phyloP scores from a whole-genome alignment of 92 coral and sea anemone species.

The Parazoanthus darwini region DNA sequence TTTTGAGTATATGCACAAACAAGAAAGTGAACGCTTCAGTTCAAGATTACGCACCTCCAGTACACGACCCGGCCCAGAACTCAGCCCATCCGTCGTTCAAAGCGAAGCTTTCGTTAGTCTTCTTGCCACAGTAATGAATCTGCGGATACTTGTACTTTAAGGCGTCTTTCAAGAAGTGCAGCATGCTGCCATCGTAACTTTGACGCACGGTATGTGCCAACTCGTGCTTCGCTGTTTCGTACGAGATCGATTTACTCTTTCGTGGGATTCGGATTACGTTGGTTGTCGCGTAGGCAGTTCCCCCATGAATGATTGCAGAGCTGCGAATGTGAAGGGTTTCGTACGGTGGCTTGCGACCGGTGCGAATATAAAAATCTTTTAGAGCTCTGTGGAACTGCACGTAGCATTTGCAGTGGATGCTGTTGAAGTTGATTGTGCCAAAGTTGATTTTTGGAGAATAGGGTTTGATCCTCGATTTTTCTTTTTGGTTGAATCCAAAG shows the following conservation, averaged over 20 bases:
- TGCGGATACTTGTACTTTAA: conserved; percentile 32
- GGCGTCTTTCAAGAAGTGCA: conserved; percentile 29
- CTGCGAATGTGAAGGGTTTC: conserved; percentile 20
- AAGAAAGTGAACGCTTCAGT: too few relatives aligned
- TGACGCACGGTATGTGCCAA: conserved; percentile 42
- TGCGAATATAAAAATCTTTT: neutral
- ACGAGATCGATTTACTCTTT: conserved; percentile 1
- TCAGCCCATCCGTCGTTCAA: conserved; percentile 48
- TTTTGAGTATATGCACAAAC: too few relatives aligned
- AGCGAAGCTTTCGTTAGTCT: conserved; percentile 34
- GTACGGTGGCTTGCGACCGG: conserved; percentile 11
- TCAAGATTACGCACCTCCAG: neutral
- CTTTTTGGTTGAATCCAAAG: conserved; percentile 4
- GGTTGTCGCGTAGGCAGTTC: conserved; percentile 41
- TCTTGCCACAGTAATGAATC: conserved; percentile 23
- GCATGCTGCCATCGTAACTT: conserved; percentile 36
- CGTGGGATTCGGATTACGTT: conserved; percentile 19
- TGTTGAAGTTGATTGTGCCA: conserved; percentile 27
- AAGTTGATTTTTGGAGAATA: conserved; percentile 20
- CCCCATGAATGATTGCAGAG: conserved; percentile 23
- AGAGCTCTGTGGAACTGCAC: conserved; percentile 43
- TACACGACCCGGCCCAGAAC: conserved; percentile 19
- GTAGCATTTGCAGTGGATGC: conserved; percentile 31
- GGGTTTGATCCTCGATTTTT: neutral
- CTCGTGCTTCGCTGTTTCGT: conserved; percentile 38